phyloP scores from a whole-genome alignment of 2,888 invertebrate genomes.

The Zele albiditarsus region DNA sequence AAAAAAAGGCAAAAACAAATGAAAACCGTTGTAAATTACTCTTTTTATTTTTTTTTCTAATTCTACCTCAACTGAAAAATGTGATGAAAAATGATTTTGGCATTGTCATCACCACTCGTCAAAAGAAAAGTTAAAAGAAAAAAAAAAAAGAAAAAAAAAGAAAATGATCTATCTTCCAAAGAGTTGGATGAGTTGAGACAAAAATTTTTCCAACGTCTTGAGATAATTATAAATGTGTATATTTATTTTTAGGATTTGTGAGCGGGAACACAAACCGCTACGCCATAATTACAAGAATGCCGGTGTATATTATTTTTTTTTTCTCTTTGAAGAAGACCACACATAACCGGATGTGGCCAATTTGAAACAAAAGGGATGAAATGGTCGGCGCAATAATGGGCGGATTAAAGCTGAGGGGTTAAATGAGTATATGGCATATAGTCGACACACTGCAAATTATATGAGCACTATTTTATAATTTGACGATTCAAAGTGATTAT shows the following conservation, averaged over 20 bases:
- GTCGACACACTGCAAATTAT: conserved; percentile 47
- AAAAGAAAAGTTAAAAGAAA: too few species aligned
- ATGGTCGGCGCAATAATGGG: conserved; percentile 35
- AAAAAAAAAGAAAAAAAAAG: too few species aligned
- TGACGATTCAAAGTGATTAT: conserved; percentile 39
- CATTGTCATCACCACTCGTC: too few species aligned
- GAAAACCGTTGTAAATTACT: too few species aligned
- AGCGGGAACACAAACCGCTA: background rate
- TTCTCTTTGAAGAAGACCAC: background rate
- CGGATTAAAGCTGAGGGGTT: conserved; percentile 28
- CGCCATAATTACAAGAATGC: background rate
- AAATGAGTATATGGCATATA: conserved; percentile 15
- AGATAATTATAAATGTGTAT: background rate
- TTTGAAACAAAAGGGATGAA: conserved; percentile 41
- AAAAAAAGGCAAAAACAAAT: too few species aligned
- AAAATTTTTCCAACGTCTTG: background rate
- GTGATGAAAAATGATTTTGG: too few species aligned
- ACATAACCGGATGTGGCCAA: conserved; percentile 4
- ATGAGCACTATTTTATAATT: conserved; percentile 43
- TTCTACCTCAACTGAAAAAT: too few species aligned
- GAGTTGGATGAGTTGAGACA: background rate
- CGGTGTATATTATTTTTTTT: background rate
- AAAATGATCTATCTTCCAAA: background rate
- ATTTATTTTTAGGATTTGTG: background rate
- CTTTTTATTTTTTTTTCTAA: too few species aligned